Percentiles rank a stretch among this genome's conserved stretches.
Evolutionary conservation across 2,888 invertebrate genomes (phyloP).

Genomic region (Xanthia icteritia): DNA sequence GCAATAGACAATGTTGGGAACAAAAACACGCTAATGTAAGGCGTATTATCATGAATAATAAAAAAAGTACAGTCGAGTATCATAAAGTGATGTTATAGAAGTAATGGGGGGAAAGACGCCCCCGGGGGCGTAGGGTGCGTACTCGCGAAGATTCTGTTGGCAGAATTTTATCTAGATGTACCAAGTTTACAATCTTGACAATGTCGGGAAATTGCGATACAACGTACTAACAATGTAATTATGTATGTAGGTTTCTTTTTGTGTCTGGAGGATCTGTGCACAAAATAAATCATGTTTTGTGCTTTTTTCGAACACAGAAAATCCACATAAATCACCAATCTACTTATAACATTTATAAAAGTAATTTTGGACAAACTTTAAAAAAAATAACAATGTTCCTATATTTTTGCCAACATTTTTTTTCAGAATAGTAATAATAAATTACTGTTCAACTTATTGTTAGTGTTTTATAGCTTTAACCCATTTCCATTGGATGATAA

Average conservation of each 20-base stretch:
- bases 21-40: constrained; percentile 84
- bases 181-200: constrained; percentile 59
- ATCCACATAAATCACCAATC: background rate
- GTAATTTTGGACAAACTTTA: too few relatives aligned
- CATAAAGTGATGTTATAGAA: constrained; percentile 88
- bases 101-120: constrained; percentile 86
- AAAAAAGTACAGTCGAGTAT: constrained; percentile 85
- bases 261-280: background rate
- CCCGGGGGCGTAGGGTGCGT: constrained; percentile 74
- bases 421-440: background rate
- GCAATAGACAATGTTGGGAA: constrained; percentile 74
- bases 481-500: background rate
- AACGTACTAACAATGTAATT: constrained; percentile 40
- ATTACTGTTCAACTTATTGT: background rate
- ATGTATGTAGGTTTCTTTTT: constrained; percentile 1
- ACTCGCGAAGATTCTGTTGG: constrained; percentile 61
- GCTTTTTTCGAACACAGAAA: background rate
- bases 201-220: constrained; percentile 42
- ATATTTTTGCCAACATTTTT: background rate
- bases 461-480: background rate
- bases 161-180: constrained; percentile 60
- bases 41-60: constrained; percentile 88
- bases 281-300: background rate
- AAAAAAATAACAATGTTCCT: too few relatives aligned
- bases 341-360: background rate